These are phyloP conservation scores for Clusia tigrina DNA, from an alignment of 2,888 invertebrate genomes.

Conservation along the genomic window DNA sequence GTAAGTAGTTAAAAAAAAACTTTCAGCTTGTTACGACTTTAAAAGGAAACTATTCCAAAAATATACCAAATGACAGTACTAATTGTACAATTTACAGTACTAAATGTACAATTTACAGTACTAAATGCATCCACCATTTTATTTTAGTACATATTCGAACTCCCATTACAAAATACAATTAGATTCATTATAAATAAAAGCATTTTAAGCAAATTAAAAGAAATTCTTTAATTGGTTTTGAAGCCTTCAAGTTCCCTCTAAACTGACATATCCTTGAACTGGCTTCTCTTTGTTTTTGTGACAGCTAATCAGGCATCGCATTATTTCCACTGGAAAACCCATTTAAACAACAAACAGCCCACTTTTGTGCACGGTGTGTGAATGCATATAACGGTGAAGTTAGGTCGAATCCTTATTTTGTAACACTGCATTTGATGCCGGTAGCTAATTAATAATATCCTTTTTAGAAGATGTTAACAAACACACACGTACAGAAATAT, in stretches of 20 bases:
- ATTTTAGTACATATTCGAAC: no score
- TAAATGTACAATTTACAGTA: no score
- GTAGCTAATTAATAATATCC: conserved; percentile 4
- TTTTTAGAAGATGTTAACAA: neutral
- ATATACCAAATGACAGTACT: no score
- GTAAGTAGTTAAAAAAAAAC: no score
- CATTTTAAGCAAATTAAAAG: no score
- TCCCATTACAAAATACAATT: no score
- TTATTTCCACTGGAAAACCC: conserved; percentile 8
- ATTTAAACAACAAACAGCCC: conserved; percentile 49
- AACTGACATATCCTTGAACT: no score
- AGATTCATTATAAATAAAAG: no score
- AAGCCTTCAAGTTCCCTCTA: neutral
- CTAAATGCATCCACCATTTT: no score
- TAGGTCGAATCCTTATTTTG: neutral
- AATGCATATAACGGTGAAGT: neutral
- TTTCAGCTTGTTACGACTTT: no score
- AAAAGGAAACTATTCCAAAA: no score
- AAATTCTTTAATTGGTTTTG: neutral
- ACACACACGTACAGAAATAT: neutral
- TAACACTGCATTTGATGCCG: neutral
- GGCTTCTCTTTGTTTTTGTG: conserved; percentile 2
- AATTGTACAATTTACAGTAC: no score
- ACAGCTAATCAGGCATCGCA: conserved; percentile 17
- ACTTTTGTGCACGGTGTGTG: conserved; percentile 36